A percentile compares a stretch with the other conserved stretches of the same genome.
Evolutionary conservation across 1,140 invertebrate genomes (phyloP).

Genomic region (Marisa cornuarietis): DNA sequence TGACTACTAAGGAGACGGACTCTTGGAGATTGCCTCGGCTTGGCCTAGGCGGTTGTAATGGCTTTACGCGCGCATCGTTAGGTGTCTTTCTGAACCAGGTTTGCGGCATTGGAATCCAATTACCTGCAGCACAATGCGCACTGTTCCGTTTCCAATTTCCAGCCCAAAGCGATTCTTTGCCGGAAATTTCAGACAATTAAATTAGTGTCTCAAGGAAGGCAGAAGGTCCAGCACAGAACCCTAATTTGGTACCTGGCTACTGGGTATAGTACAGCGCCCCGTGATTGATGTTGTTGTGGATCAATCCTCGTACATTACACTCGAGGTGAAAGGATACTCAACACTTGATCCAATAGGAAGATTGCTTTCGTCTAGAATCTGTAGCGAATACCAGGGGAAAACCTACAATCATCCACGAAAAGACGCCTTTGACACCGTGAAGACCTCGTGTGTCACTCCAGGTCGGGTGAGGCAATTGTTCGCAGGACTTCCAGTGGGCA

Average conservation of each 20-base stretch:
- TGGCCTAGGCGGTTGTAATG: neutral
- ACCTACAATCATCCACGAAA: too few species aligned
- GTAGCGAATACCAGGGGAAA: too few species aligned
- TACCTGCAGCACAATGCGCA: constrained; percentile 1
- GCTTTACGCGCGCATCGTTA: constrained; percentile 7
- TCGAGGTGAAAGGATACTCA: neutral
- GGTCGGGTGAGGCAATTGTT: too few species aligned
- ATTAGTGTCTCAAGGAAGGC: neutral
- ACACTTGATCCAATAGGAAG: too few species aligned
- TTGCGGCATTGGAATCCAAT: constrained; percentile 4
- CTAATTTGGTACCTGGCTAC: neutral
- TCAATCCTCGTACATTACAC: neutral
- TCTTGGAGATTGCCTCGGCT: neutral
- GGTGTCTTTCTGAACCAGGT: constrained; percentile 4
- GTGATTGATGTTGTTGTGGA: neutral
- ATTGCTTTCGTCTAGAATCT: too few species aligned
- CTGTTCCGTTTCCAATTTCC: constrained; percentile 1
- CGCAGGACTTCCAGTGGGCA: neutral
- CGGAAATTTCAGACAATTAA: constrained; percentile 2
- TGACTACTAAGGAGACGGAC: too few species aligned
- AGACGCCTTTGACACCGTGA: too few species aligned
- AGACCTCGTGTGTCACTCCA: too few species aligned
- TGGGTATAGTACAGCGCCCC: neutral
- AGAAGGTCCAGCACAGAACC: neutral
- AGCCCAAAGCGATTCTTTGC: neutral